phyloP scores from a whole-genome alignment of 2,113 vertebrate genomes.

The Numenius arquata region DNA sequence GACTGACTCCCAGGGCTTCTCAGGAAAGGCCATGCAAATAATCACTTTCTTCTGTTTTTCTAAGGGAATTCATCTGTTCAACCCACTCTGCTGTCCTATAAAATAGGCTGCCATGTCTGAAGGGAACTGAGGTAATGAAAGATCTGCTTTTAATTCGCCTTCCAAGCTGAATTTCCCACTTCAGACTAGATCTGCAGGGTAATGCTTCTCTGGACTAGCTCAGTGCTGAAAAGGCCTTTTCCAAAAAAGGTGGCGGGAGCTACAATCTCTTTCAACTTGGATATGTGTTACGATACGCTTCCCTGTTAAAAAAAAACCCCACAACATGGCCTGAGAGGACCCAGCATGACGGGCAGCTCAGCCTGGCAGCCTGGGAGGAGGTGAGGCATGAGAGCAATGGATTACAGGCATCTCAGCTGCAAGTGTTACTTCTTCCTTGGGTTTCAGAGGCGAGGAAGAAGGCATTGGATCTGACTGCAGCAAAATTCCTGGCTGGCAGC shows the following conservation, averaged over 20 bases:
- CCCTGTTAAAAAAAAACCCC: neutral
- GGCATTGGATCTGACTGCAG: neutral
- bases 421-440: neutral
- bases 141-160: neutral
- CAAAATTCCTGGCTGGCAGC: neutral
- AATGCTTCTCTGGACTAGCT: neutral
- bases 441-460: conserved; percentile 22
- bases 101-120: neutral
- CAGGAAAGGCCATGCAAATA: neutral
- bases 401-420: neutral
- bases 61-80: neutral
- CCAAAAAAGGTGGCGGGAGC: neutral
- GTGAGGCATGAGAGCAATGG: conserved; percentile 7
- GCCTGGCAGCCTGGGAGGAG: neutral
- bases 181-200: neutral
- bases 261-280: neutral
- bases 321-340: neutral
- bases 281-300: neutral
- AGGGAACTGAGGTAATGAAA: neutral
- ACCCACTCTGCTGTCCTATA: neutral
- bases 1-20: neutral
- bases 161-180: neutral
- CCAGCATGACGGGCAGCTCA: neutral
- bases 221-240: neutral
- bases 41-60: neutral